Evolutionary conservation across 2,797 vertebrate genomes (phyloP), one percentile per base, ranked within the genome.

Genomic region (Sebastolobus altivelis): DNA sequence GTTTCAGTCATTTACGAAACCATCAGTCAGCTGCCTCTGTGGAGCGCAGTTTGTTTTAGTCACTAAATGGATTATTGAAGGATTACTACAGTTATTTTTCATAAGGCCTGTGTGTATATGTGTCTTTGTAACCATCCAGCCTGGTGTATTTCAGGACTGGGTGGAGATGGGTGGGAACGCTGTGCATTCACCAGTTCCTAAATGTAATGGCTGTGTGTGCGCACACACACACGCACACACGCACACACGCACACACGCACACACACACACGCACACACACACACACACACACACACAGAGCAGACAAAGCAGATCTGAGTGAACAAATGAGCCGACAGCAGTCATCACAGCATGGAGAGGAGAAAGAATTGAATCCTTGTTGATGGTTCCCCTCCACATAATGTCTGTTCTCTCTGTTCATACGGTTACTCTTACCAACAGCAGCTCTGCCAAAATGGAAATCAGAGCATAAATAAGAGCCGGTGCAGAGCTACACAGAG

Each of bases 81-180:
- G 79, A 86, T 92, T 63, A 54, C 71, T 81, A 2, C 52, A 73
- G 58, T 81, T 74, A 72, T 84, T 82, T 79, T 81, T 88, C 81
- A 79, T 46, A 71, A 61, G 27, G 65, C 81, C 55, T 80, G 62
- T 80, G 65, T 86, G 70, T 79, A 31, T 81, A 67, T 80, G 11
- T 67, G 62, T 75, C 22, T 83, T 14, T 67, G 40, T 67, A 68
- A 69, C 75, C 46, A 29, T 87, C 72, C 72, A 69, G 82, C 69
- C 68, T 67, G 76, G 75, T 89, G 87, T 93, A 92, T 95, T 95
- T 94, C 91, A 91, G 87, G 89, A 89, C 77, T 87, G 93, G 93
- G 93, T 93, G 92, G 94, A 93, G 94, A 87, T 66, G 92, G 90
- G 91, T 90, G 94, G 91, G 82, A 87, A 82, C 73, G 8, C 77